These are phyloP conservation scores for Probosciger aterrimus DNA, from an alignment of 2,113 vertebrate genomes.

Conservation along the genomic window DNA sequence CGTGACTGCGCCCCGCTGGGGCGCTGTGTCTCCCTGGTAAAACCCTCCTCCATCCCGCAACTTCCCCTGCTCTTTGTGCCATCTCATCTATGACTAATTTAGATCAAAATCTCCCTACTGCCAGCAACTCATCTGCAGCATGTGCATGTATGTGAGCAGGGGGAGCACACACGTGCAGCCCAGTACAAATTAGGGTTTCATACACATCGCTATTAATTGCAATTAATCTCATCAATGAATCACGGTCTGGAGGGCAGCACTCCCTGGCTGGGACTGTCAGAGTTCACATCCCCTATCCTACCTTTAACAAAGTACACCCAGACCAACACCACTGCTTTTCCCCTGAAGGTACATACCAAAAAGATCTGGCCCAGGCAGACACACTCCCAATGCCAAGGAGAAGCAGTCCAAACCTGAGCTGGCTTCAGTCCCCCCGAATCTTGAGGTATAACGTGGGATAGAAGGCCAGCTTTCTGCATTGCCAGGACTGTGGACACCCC, in stretches of 20 bases:
- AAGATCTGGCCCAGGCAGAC: neutral
- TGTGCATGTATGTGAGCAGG: accelerated
- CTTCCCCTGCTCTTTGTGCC: neutral
- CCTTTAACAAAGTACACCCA: neutral
- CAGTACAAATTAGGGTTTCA: accelerated
- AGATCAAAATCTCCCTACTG: neutral
- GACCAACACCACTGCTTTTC: too few relatives aligned
- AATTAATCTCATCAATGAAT: neutral
- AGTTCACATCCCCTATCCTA: neutral
- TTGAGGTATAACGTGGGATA: accelerated
- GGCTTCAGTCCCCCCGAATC: accelerated
- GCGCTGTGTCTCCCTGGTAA: neutral
- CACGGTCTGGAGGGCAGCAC: accelerated
- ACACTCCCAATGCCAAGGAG: accelerated
- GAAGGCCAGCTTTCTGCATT: neutral
- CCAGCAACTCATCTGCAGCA: neutral
- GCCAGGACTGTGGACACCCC: accelerated
- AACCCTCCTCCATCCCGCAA: neutral
- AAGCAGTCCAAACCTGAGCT: neutral
- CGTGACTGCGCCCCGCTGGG: accelerated
- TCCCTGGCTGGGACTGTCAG: neutral
- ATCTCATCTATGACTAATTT: neutral
- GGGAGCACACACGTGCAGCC: neutral
- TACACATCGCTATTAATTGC: neutral
- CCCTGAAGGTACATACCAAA: neutral